Conservation (phyloP, 2,797 vertebrate species). For the Perdix hodgsoniae region DNA sequence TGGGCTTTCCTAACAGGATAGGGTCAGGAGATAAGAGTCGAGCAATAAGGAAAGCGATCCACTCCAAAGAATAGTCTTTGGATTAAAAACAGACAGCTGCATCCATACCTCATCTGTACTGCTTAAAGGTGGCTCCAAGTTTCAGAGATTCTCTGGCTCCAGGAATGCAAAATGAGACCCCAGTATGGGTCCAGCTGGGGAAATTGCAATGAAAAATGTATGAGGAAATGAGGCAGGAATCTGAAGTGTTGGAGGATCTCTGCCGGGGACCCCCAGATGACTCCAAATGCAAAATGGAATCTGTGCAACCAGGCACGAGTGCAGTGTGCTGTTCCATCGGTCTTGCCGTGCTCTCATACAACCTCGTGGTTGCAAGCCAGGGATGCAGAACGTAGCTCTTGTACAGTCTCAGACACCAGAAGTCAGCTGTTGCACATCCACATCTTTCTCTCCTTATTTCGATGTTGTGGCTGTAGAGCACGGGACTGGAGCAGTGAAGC, state of each 20-base stretch:
- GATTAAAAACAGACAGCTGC: not conserved
- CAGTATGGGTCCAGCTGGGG: not conserved
- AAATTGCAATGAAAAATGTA: not conserved
- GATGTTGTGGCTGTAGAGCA: not conserved
- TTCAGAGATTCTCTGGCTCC: not conserved
- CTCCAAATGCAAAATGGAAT: not conserved
- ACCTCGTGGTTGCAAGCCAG: accelerated
- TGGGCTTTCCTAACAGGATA: conserved; percentile 16
- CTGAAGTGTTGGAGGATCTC: not conserved
- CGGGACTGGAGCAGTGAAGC: not conserved
- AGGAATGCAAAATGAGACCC: not conserved
- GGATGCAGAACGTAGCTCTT: accelerated
- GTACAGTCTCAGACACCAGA: not conserved
- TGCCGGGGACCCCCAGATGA: not conserved
- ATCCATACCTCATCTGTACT: not conserved
- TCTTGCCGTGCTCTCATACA: not conserved
- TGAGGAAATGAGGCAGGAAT: not conserved
- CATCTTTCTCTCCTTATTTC: accelerated
- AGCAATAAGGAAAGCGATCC: conserved; percentile 2
- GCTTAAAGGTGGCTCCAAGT: not conserved
- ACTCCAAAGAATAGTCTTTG: not conserved
- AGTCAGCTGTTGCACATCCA: not conserved
- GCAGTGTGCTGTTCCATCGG: not conserved
- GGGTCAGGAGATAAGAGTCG: not conserved
- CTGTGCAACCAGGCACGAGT: not conserved